Evolutionary conservation across 2,797 vertebrate species (phyloP).

Genomic region (Enoplosus armatus): DNA sequence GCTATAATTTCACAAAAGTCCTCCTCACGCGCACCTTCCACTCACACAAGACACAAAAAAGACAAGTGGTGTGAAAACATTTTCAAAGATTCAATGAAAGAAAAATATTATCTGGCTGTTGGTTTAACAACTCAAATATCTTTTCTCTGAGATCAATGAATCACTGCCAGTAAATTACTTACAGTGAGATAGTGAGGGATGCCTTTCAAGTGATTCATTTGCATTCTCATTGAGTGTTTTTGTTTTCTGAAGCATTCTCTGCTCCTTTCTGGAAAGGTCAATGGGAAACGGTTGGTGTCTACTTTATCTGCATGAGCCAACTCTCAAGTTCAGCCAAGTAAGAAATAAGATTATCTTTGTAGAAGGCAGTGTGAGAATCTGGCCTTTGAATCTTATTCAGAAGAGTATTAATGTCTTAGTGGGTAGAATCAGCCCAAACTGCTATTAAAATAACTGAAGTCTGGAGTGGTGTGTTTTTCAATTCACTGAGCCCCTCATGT

Average conservation of each 20-base stretch:
- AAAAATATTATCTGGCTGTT: slow-evolving; percentile 53
- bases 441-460: slow-evolving; percentile 77
- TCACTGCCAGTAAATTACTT: slow-evolving; percentile 70
- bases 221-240: slow-evolving; percentile 85
- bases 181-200: slow-evolving; percentile 66
- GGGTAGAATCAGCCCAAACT: slow-evolving; percentile 74
- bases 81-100: slow-evolving; percentile 55
- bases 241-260: slow-evolving; percentile 77
- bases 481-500: slow-evolving; percentile 69
- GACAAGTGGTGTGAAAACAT: slow-evolving; percentile 48
- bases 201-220: slow-evolving; percentile 76
- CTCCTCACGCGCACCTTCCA: slow-evolving; percentile 17
- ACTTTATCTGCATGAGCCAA: slow-evolving; percentile 82
- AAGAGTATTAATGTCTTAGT: slow-evolving; percentile 76
- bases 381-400: slow-evolving; percentile 81
- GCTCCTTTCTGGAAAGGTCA: slow-evolving; percentile 82
- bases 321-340: slow-evolving; percentile 83
- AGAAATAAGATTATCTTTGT: slow-evolving; percentile 84
- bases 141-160: slow-evolving; percentile 70
- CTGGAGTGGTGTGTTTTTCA: slow-evolving; percentile 75
- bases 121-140: slow-evolving; percentile 64
- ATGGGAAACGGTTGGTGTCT: slow-evolving; percentile 79
- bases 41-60: slow-evolving; percentile 26
- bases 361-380: slow-evolving; percentile 76
- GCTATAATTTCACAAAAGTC: slow-evolving; percentile 43